Evolutionary conservation across 2,797 vertebrate species (phyloP), one percentile per base, ranked within the genome.

Genomic region (Ciconia nigra): DNA sequence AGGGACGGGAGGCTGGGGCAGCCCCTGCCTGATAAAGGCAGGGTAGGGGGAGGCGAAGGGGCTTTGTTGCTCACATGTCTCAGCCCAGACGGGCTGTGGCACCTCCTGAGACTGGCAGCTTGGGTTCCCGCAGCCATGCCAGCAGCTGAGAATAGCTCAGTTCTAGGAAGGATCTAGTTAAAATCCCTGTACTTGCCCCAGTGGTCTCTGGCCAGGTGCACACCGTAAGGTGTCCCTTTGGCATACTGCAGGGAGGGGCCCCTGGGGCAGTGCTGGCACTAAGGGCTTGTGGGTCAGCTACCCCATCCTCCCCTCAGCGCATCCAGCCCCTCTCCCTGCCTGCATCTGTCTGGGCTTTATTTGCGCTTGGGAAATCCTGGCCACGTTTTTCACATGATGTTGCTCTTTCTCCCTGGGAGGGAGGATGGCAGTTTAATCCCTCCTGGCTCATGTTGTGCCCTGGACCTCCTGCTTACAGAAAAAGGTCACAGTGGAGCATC

Each of bases 261-360:
- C 59, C 37, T 7, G 59, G 26, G 47, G 10, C 35, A 25, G 71
- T 2, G 47, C 63, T 42, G 59, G 49, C 33, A 26, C 55, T 41
- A 10, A 12, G 35, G 35, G 33, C 62, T 31, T 0, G 1, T 31
- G 51, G 39, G 12, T 33, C 51, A 7, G 49, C 59, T 44, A 2
- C 8, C 15, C 35, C 52, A 0, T 8, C n/a, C 57, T 31, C 19
- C 16, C 7, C 47, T 13, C 46, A 5, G 66, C 44, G 22, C 0
- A 18, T 8, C 44, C 62, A 51, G 79, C 37, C 74, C 20, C 44
- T 66, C 59, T 78, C 93, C 51, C 49, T 20, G 49, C 35, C 59
- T 0, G 15, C 0, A 0, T 2, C 67, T 29, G 8, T 1, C 35
- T 7, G 44, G 76, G 42, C 3, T 87, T 83, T 35, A n/a, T 78